phyloP scores from a whole-genome alignment of 1,140 invertebrate species.

The Drosophila leontia region DNA sequence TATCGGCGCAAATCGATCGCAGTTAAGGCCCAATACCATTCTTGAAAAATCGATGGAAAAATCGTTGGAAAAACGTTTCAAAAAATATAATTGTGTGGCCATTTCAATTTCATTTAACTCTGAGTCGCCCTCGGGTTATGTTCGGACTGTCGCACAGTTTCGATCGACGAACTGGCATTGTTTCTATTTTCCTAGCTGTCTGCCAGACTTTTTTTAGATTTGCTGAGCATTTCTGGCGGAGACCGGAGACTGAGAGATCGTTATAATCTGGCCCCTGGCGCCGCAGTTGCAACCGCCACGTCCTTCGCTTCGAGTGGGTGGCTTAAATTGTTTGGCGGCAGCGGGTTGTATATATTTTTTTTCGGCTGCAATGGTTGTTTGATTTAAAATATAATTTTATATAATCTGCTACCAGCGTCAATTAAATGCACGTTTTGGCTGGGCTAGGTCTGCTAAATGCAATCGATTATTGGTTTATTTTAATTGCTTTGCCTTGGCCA shows the following conservation, averaged over 20 bases:
- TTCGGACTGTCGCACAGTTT: slow-evolving; percentile 60
- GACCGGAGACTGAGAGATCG: slow-evolving; percentile 66
- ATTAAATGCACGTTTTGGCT: slow-evolving; percentile 80
- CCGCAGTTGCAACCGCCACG: slow-evolving; percentile 75
- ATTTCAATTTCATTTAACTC: slow-evolving; percentile 78
- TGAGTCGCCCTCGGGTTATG: slow-evolving; percentile 68
- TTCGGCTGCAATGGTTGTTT: slow-evolving; percentile 65
- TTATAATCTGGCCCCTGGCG: slow-evolving; percentile 76
- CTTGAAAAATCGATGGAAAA: slow-evolving; percentile 41
- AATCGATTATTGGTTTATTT: slow-evolving; percentile 79
- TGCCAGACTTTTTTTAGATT: slow-evolving; percentile 38
- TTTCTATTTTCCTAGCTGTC: slow-evolving; percentile 47
- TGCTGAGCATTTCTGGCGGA: slow-evolving; percentile 20
- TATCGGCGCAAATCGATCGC: slow-evolving; percentile 38
- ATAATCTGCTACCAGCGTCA: slow-evolving; percentile 78
- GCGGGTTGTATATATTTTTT: slow-evolving; percentile 28
- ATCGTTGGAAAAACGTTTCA: slow-evolving; percentile 30
- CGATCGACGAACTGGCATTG: slow-evolving; percentile 56
- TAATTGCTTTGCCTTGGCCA: slow-evolving; percentile 75
- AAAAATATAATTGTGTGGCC: slow-evolving; percentile 74
- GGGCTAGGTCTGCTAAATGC: slow-evolving; percentile 63
- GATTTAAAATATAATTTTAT: slow-evolving; percentile 84
- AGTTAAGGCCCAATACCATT: slow-evolving; percentile 25
- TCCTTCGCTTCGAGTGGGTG: slow-evolving; percentile 77
- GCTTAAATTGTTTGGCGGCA: slow-evolving; percentile 51